A percentile compares a stretch with the other conserved stretches of the same genome.
These are phyloP conservation scores for Alloscopus bannaensis DNA, from an alignment of 2,888 invertebrate species.

Conservation along the genomic window DNA sequence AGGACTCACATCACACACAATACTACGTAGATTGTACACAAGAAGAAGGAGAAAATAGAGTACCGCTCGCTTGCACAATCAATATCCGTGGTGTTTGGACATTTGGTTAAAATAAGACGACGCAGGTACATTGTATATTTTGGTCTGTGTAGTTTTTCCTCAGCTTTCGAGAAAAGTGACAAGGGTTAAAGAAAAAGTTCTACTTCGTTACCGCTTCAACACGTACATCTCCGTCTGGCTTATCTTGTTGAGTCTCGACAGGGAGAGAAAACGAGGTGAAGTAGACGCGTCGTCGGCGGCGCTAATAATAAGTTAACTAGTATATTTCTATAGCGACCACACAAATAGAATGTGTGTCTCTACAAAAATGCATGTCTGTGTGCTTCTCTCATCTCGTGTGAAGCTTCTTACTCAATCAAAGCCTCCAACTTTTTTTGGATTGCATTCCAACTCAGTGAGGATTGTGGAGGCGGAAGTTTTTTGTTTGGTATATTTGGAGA, in stretches of 20 bases:
- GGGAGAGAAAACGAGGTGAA: too few species aligned
- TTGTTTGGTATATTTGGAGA: slow-evolving; percentile 2
- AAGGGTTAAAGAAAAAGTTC: too few species aligned
- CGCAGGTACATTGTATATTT: not conserved
- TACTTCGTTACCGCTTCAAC: slow-evolving; percentile 3
- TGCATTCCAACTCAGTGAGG: not conserved
- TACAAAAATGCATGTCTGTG: too few species aligned
- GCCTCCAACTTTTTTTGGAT: too few species aligned
- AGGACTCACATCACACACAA: not conserved
- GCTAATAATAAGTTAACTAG: slow-evolving; percentile 4
- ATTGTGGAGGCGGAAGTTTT: not conserved
- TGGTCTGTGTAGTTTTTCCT: slow-evolving; percentile 2
- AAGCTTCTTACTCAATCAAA: not conserved
- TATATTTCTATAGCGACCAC: too few species aligned
- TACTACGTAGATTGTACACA: not conserved
- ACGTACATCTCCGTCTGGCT: not conserved
- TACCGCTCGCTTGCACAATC: slow-evolving; percentile 30
- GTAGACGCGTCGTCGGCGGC: too few species aligned
- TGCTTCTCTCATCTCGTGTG: too few species aligned
- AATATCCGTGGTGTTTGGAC: slow-evolving; percentile 30
- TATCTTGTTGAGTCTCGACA: not conserved
- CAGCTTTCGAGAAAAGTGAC: too few species aligned
- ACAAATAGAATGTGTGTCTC: too few species aligned
- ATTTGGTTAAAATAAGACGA: slow-evolving; percentile 13
- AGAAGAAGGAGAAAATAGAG: slow-evolving; percentile 3